phyloP scores from a whole-genome alignment of 2,797 vertebrate genomes.

The Euphonia xanthogaster region DNA sequence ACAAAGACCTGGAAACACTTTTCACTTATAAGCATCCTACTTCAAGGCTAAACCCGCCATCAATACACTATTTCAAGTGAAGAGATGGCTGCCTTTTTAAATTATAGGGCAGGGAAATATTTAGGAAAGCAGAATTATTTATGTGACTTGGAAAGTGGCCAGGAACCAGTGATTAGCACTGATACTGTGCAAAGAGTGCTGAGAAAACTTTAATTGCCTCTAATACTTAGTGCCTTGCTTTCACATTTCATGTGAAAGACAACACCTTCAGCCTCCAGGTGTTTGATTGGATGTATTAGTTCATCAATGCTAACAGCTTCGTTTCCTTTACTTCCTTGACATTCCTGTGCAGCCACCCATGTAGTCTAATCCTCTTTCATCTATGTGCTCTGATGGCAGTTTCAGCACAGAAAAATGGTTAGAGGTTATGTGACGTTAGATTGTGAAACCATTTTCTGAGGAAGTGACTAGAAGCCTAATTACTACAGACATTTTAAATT shows the following conservation, averaged over 20 bases:
- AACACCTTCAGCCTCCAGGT: conserved; percentile 27
- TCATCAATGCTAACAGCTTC: conserved; percentile 1
- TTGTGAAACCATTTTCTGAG: conserved; percentile 6
- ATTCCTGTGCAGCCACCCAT: neutral
- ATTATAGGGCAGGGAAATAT: conserved; percentile 30
- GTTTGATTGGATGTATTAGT: neutral
- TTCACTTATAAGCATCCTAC: neutral
- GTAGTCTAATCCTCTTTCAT: conserved; percentile 5
- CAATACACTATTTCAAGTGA: neutral
- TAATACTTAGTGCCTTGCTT: conserved; percentile 33
- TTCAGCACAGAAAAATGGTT: conserved; percentile 13
- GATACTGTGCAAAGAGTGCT: conserved; percentile 1
- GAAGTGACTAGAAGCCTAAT: conserved; percentile 38
- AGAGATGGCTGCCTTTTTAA: conserved; percentile 14
- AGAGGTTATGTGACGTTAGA: conserved; percentile 10
- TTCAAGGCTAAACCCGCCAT: neutral
- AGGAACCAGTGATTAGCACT: conserved; percentile 20
- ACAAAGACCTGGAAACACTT: neutral
- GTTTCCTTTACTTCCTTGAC: neutral
- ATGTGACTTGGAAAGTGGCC: conserved; percentile 30
- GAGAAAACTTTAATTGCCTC: conserved; percentile 51
- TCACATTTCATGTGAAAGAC: conserved; percentile 49
- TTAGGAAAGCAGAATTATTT: conserved; percentile 54
- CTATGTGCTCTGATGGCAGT: neutral
- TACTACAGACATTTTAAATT: conserved; percentile 43